Percentiles rank a stretch among this genome's conserved stretches.
Conservation (phyloP, 2,797 vertebrate genomes). For the Tachyglossus aculeatus region DNA sequence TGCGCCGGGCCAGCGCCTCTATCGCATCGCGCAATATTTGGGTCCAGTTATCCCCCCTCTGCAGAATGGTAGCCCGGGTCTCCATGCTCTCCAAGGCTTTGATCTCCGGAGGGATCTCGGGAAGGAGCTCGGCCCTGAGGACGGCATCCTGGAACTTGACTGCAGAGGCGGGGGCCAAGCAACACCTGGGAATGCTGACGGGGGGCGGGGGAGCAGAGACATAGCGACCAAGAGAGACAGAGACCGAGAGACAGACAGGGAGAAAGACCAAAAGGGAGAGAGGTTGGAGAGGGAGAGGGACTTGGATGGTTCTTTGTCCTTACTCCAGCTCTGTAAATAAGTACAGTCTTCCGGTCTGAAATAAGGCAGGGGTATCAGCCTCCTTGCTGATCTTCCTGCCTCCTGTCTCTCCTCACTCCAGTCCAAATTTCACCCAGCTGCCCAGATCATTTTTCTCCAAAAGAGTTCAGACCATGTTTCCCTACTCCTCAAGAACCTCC, state of each 20-base stretch:
- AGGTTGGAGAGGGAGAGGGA: background rate
- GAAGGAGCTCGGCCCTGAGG: conserved; percentile 77
- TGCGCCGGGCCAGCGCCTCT: background rate
- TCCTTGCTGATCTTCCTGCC: no score
- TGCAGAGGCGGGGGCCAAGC: conserved; percentile 87
- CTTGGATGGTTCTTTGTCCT: background rate
- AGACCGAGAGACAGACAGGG: background rate
- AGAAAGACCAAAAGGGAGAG: background rate
- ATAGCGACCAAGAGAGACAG: background rate
- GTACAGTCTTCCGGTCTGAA: no score
- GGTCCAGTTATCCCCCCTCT: conserved; percentile 80
- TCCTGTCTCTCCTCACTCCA: no score
- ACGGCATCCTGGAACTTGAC: conserved; percentile 86
- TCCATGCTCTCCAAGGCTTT: conserved; percentile 72
- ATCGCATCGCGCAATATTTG: conserved; percentile 72
- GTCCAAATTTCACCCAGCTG: no score
- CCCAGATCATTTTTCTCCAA: no score
- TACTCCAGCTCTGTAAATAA: background rate
- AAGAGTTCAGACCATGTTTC: no score
- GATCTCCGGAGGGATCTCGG: conserved; percentile 76
- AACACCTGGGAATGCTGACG: conserved; percentile 73
- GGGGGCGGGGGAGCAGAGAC: background rate
- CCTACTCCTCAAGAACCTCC: no score
- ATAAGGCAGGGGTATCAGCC: no score
- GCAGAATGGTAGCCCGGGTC: conserved; percentile 75